A percentile compares a stretch with the other conserved stretches of the same genome.
These are phyloP conservation scores for Epiblema foenella DNA, from an alignment of 2,888 invertebrate genomes.

Conservation along the genomic window DNA sequence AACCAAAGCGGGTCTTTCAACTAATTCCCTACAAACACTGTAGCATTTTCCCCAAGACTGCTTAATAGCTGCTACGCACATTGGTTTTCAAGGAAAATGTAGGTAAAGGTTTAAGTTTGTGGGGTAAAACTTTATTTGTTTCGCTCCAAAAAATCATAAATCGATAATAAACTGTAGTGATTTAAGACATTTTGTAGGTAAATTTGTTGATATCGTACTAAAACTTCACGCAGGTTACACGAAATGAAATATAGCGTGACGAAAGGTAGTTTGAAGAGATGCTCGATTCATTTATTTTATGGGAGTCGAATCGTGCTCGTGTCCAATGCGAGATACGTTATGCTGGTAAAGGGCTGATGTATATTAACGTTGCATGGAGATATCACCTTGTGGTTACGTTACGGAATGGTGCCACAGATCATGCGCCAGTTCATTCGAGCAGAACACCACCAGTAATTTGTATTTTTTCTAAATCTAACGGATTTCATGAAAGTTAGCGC, in stretches of 20 bases:
- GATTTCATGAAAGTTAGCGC: background rate
- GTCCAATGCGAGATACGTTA: background rate
- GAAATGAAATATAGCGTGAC: slow-evolving; percentile 36
- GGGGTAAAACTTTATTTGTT: background rate
- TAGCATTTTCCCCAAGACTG: background rate
- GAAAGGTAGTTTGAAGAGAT: slow-evolving; percentile 21
- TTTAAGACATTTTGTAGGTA: background rate
- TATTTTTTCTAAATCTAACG: slow-evolving; percentile 2
- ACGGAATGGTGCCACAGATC: background rate
- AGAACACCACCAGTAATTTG: background rate
- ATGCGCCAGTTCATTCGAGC: slow-evolving; percentile 7
- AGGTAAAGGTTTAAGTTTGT: background rate
- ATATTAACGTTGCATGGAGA: background rate
- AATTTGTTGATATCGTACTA: background rate
- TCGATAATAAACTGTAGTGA: background rate
- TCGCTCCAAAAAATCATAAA: background rate
- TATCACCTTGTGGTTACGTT: background rate
- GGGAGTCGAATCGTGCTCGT: slow-evolving; percentile 21
- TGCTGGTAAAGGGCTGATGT: background rate
- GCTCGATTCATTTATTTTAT: slow-evolving; percentile 31
- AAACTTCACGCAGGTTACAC: slow-evolving; percentile 9
- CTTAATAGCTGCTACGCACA: background rate
- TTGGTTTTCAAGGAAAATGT: background rate
- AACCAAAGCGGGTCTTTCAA: background rate
- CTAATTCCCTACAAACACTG: background rate